These are phyloP conservation scores for Scortum barcoo DNA, from an alignment of 2,113 vertebrate genomes.

Conservation along the genomic window DNA sequence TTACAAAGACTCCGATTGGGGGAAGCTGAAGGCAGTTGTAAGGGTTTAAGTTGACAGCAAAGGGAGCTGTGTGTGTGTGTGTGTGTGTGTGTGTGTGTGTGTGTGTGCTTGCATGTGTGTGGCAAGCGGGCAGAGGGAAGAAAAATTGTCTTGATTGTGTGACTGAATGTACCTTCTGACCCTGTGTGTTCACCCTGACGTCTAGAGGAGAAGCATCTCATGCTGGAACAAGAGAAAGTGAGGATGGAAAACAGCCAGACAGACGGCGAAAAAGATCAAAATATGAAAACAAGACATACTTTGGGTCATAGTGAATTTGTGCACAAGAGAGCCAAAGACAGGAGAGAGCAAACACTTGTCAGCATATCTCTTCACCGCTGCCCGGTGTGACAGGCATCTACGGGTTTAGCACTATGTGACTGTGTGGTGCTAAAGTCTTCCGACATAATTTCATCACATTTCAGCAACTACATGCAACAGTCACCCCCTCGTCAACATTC, in stretches of 20 bases:
- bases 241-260: conserved; percentile 13
- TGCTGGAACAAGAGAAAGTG: background rate
- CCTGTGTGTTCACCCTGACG: conserved; percentile 37
- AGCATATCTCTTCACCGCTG: conserved; percentile 46
- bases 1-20: conserved; percentile 72
- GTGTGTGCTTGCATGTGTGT: conserved; percentile 12
- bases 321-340: conserved; percentile 19
- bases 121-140: conserved; percentile 12
- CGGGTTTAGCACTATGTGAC: conserved; percentile 70
- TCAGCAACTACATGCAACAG: conserved; percentile 67
- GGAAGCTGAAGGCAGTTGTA: conserved; percentile 66
- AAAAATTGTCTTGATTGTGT: conserved; percentile 55
- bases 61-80: conserved; percentile 31
- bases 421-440: conserved; percentile 75
- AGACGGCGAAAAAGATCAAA: conserved; percentile 18
- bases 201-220: conserved; percentile 16
- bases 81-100: too few species aligned
- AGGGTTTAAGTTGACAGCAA: conserved; percentile 62
- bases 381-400: conserved; percentile 54
- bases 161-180: conserved; percentile 64
- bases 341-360: conserved; percentile 57
- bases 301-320: conserved; percentile 10
- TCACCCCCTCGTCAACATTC: too few species aligned
- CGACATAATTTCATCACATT: conserved; percentile 80
- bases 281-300: conserved; percentile 14